phyloP scores from a whole-genome alignment of 2,113 vertebrate genomes.

The Jaculus jaculus region DNA sequence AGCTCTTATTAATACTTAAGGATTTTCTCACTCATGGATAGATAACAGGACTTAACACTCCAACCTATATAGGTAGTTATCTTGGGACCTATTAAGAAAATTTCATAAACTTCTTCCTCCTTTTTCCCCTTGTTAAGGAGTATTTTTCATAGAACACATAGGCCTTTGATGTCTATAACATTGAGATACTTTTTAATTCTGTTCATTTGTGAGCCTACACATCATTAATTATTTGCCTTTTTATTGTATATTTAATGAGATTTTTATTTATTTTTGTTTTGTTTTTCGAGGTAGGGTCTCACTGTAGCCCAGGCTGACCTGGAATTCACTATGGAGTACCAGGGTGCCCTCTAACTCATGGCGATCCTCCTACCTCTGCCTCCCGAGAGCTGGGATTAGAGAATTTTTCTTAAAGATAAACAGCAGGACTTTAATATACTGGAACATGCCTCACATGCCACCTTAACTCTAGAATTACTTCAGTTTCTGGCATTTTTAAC shows the following conservation, averaged over 20 bases:
- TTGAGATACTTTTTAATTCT: conserved; percentile 22
- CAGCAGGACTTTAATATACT: conserved; percentile 29
- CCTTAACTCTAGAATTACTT: background rate
- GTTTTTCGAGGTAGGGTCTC: too few relatives aligned
- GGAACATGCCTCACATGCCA: background rate
- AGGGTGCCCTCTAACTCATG: too few relatives aligned
- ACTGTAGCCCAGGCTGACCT: too few relatives aligned
- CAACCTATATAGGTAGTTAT: background rate
- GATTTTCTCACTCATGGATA: background rate
- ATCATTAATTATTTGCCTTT: background rate
- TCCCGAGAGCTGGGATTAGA: too few relatives aligned
- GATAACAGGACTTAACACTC: conserved; percentile 12
- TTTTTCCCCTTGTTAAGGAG: background rate
- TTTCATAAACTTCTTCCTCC: background rate
- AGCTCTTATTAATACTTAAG: background rate
- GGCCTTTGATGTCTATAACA: background rate
- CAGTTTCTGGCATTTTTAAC: background rate
- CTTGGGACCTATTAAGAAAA: background rate
- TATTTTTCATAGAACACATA: conserved; percentile 6
- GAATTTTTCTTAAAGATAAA: conserved; percentile 8
- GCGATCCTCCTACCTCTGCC: too few relatives aligned
- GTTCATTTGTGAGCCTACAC: conserved; percentile 31
- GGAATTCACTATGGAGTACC: too few relatives aligned
- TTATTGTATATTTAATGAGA: background rate
- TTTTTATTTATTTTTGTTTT: too few relatives aligned